Evolutionary conservation across 2,113 vertebrate species (phyloP), one percentile per base, ranked within the genome.

Genomic region (Chiloscyllium plagiosum): DNA sequence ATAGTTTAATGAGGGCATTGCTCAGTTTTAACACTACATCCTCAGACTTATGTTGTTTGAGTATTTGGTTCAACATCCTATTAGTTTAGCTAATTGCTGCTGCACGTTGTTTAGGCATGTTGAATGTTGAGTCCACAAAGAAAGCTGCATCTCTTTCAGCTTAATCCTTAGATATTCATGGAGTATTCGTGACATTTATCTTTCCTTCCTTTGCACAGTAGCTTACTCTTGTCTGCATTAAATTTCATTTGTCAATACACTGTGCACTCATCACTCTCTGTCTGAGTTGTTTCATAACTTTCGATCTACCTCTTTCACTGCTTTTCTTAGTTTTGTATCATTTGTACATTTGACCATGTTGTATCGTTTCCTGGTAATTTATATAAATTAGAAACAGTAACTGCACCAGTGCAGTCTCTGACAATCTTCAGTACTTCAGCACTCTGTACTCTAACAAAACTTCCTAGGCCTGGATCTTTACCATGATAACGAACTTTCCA

Each of bases 161-260:
- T 61, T 90, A 90, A 90, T 90, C 87, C 29, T 61, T 56, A 92
- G 29, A 37, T 92, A n/a, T 92, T 92, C 89, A 92, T n/a, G 89
- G 56, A 92, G 29, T 65, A 52, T 89, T 56, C 52, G 61, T 92
- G 89, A 92, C 29, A 92, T 92, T 92, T 92, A 65, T 61, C 33
- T 37, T 37, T 65, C 4, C 89, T 92, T 92, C 26, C 26, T 66
- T 66, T 19, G 4, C 65, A 33, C 50, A 92, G 15, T 92, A 92
- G 15, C n/a, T 66, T n/a, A 19, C 15, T 20, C 13, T 37, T n/a
- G 89, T 65, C 33, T 37, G 29, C 56, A 65, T 92, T n/a, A 92
- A 89, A 56, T 89, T 24, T 89, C 50, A 56, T 52, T 56, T 0
- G 7, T 89, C 24, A 89, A 50, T 29, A 24, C 47, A 56, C 78